Evolutionary conservation across 2,888 invertebrate genomes (phyloP).

Genomic region (Oxycera nigricornis): DNA sequence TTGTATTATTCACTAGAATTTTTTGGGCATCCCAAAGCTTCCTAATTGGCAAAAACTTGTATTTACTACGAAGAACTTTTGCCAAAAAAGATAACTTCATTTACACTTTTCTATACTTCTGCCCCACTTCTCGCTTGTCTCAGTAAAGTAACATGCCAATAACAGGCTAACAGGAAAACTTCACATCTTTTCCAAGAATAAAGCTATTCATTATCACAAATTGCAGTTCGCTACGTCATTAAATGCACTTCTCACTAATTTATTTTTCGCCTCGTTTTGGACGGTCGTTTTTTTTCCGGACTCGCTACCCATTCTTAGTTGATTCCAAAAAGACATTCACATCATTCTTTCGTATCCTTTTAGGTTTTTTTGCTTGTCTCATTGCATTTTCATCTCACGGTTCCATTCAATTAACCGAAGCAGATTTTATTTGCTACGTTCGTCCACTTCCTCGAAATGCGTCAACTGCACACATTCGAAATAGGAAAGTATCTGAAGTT

Average conservation of each 20-base stretch:
- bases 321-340: background rate
- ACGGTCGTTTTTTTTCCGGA: background rate
- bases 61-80: no score
- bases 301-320: background rate
- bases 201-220: conserved; percentile 31
- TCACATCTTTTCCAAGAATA: background rate
- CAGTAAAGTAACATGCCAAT: background rate
- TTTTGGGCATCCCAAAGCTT: no score
- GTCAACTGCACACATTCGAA: conserved; percentile 16
- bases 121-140: no score
- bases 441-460: conserved; percentile 6
- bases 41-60: no score
- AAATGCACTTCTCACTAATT: conserved; percentile 39
- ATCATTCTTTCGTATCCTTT: background rate
- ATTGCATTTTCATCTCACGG: background rate
- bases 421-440: conserved; percentile 1
- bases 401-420: conserved; percentile 12
- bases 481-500: background rate
- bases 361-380: background rate
- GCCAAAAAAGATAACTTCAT: no score
- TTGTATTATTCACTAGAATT: no score
- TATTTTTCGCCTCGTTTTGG: background rate
- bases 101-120: no score
- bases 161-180: background rate
- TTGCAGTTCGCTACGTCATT: conserved; percentile 40